Conservation (phyloP, 1,140 invertebrate species). For the Neotoxoptera formosana region DNA sequence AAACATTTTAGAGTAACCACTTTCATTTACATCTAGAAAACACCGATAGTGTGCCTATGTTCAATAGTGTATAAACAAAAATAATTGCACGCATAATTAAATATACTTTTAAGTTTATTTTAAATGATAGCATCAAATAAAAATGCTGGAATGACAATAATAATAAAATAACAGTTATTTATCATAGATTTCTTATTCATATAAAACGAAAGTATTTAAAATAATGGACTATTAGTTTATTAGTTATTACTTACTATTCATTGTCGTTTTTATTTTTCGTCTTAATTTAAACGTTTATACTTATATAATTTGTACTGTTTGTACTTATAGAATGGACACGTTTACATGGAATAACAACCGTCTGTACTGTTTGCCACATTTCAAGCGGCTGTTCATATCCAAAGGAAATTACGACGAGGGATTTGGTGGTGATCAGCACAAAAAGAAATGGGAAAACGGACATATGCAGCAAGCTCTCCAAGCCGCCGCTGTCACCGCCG, state of each 20-base stretch:
- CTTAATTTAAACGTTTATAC: neutral
- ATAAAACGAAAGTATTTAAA: no score
- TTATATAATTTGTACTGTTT: neutral
- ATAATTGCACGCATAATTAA: neutral
- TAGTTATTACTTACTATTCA: no score
- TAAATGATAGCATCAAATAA: neutral
- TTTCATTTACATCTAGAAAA: neutral
- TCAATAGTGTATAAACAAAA: neutral
- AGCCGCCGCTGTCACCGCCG: neutral
- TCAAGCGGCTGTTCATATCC: slow-evolving; percentile 82
- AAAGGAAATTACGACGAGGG: slow-evolving; percentile 87
- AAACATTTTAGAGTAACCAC: neutral
- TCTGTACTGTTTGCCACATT: slow-evolving; percentile 81
- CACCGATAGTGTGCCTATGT: neutral
- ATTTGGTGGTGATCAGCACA: slow-evolving; percentile 73
- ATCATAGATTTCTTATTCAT: no score
- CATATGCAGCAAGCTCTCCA: neutral
- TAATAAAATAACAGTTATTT: no score
- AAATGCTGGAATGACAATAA: neutral
- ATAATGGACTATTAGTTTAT: no score
- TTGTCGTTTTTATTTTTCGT: neutral
- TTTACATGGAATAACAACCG: slow-evolving; percentile 79
- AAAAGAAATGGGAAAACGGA: slow-evolving; percentile 68
- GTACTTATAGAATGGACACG: slow-evolving; percentile 74
- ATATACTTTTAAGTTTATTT: neutral